Evolutionary conservation across 92 coral and sea anemone species (phyloP), one percentile per base, ranked within the genome.

Genomic region (Metridium senile): DNA sequence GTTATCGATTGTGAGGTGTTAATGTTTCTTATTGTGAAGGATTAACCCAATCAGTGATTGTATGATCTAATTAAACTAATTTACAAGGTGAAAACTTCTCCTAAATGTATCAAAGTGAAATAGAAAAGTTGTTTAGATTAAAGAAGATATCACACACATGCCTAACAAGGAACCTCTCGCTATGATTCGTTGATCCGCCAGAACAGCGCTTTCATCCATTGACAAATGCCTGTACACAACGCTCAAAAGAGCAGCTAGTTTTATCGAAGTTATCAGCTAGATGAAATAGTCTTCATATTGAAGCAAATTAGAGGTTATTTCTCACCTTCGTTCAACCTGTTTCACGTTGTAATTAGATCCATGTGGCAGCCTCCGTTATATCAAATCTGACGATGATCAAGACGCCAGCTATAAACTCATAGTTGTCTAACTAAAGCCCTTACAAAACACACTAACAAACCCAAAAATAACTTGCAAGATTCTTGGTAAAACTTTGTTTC

Each of bases 341-440:
- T 29, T 20, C 21, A 30, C 19, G 3, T 27, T 13, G 69, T 23
- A 63, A 63, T 27, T 9, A 2, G 69, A 63, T 63, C 69, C 69
- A 63, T 63, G 21, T 28, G 45, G 18, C 4, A 63, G 27, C 45
- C 1, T 59, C 16, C 4, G 11, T n/a, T n/a, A n/a, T n/a, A n/a
- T n/a, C n/a, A n/a, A n/a, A n/a, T n/a, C n/a, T n/a, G n/a, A n/a
- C n/a, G n/a, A n/a, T n/a, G n/a, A n/a, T n/a, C n/a, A n/a, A n/a
- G n/a, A n/a, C n/a, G n/a, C n/a, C n/a, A n/a, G n/a, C n/a, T n/a
- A n/a, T n/a, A 28, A 21, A 31, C 69, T 63, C 69, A 30, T 59
- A 63, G 69, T 28, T 63, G 69, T 63, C 45, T 31, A 63, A 63
- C 69, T 63, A 63, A 63, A 30, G 27, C 39, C 16, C 28, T 63